A percentile compares a stretch with the other conserved stretches of the same genome.
phyloP scores from a whole-genome alignment of 2,888 invertebrate species.

The Oscheius sp. region DNA sequence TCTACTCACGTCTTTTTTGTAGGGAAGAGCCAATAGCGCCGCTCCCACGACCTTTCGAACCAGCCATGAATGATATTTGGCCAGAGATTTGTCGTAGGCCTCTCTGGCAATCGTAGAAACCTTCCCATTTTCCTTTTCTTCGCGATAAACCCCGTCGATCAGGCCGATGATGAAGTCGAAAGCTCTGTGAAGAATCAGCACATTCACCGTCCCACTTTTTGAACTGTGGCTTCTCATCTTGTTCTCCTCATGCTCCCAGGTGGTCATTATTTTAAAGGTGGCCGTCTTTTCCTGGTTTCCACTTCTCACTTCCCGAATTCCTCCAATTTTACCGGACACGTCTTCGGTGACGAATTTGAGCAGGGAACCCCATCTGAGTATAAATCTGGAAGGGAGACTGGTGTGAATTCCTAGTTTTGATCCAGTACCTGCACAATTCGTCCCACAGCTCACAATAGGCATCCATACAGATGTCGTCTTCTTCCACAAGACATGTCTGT shows the following conservation, averaged over 20 bases:
- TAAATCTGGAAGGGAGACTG: not conserved
- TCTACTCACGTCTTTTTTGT: constrained; percentile 3
- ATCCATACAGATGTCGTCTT: constrained; percentile 3
- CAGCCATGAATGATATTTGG: constrained; percentile 6
- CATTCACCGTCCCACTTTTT: constrained; percentile 21
- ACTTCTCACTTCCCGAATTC: not conserved
- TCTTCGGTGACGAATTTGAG: constrained; percentile 12
- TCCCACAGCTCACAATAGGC: constrained; percentile 22
- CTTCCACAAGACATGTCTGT: not conserved
- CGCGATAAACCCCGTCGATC: constrained; percentile 10
- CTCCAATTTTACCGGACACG: not conserved
- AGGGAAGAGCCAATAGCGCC: not conserved
- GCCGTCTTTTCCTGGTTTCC: not conserved
- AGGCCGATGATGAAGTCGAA: constrained; percentile 3
- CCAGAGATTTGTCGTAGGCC: constrained; percentile 5
- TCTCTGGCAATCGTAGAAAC: not conserved
- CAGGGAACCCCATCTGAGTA: not conserved
- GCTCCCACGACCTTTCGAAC: not conserved
- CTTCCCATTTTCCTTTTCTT: not conserved
- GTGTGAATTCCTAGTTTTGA: not conserved
- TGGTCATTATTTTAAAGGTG: constrained; percentile 2
- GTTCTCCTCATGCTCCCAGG: constrained; percentile 14
- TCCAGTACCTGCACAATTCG: constrained; percentile 11
- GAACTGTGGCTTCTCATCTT: constrained; percentile 4
- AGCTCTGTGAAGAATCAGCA: constrained; percentile 12